Evolutionary conservation across 2,113 vertebrate genomes (phyloP).

Genomic region (Hippocampus abdominalis): DNA sequence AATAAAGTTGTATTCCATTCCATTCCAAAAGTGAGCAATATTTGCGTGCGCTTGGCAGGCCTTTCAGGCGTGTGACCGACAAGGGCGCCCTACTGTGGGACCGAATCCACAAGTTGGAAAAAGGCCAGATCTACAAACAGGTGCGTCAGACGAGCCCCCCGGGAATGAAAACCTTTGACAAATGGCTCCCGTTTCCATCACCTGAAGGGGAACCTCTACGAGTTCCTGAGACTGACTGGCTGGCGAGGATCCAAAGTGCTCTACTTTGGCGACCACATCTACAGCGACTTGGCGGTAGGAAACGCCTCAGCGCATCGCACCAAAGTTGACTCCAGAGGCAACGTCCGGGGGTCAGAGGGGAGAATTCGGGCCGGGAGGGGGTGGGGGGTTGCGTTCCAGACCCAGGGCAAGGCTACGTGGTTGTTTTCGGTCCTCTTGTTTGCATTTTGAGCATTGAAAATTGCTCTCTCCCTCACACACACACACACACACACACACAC

Average conservation of each 20-base stretch:
- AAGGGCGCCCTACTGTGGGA: conserved; percentile 93
- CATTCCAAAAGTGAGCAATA: conserved; percentile 10
- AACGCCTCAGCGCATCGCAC: neutral
- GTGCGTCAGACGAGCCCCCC: conserved; percentile 56
- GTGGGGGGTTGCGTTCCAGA: no score
- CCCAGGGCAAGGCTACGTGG: no score
- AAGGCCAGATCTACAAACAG: conserved; percentile 98
- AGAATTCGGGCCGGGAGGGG: no score
- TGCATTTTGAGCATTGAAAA: no score
- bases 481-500: no score
- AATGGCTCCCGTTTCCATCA: conserved; percentile 15
- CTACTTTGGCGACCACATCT: conserved; percentile 99
- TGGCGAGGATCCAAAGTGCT: conserved; percentile 96
- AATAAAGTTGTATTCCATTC: no score
- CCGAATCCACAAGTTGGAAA: conserved; percentile 90
- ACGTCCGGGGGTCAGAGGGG: no score
- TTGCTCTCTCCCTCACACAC: no score
- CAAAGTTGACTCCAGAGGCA: neutral
- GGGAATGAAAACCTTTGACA: neutral
- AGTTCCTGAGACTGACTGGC: conserved; percentile 96
- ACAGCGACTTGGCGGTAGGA: conserved; percentile 97
- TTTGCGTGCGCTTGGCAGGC: conserved; percentile 69
- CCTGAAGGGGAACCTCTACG: conserved; percentile 90
- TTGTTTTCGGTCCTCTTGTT: no score
- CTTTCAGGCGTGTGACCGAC: conserved; percentile 91